Conservation (phyloP, 2,113 vertebrate genomes). For the Alligator mississippiensis region DNA sequence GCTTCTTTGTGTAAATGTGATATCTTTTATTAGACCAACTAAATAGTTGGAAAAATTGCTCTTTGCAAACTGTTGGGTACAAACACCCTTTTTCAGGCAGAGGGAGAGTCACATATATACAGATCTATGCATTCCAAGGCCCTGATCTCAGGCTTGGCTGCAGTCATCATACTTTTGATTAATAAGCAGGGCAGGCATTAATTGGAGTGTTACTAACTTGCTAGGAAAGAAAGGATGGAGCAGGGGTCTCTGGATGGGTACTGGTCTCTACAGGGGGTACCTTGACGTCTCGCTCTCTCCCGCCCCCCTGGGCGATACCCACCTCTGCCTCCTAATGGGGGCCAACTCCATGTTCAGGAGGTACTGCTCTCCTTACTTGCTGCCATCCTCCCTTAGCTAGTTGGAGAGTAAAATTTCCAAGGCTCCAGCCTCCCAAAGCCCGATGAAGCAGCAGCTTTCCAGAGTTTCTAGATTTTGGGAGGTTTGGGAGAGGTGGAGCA, state of each 20-base stretch:
- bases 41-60: too few species aligned
- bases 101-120: too few species aligned
- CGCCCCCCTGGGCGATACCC: background rate
- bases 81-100: too few species aligned
- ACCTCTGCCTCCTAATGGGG: background rate
- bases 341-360: background rate
- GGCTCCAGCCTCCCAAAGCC: background rate
- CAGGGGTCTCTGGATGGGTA: too few species aligned
- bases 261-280: background rate
- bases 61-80: too few species aligned
- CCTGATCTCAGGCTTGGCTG: background rate
- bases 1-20: too few species aligned
- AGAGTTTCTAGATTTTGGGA: slow-evolving; percentile 7
- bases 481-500: background rate
- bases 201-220: background rate
- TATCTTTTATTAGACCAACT: too few species aligned
- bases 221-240: background rate
- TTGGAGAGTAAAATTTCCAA: background rate
- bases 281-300: background rate
- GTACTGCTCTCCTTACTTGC: background rate
- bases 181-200: background rate
- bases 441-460: background rate
- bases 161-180: background rate
- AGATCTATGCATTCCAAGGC: background rate
- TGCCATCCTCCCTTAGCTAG: background rate